Evolutionary conservation across 2,888 invertebrate species (phyloP).

Genomic region (Chrysolina haemoptera): DNA sequence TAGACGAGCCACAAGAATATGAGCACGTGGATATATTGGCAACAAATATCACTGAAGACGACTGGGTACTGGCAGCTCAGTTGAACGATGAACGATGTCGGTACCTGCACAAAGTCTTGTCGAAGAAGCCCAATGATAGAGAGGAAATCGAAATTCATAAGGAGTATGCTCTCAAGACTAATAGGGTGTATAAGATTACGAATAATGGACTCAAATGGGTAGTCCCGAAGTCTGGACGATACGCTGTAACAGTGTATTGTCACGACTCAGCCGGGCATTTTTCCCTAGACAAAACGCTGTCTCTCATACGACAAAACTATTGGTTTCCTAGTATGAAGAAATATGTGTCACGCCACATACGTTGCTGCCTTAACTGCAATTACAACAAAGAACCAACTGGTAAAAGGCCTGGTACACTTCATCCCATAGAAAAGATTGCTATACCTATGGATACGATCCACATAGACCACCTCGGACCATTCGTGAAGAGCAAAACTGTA

Average conservation of each 20-base stretch:
- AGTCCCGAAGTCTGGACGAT: slow-evolving; percentile 5
- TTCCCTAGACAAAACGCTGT: slow-evolving; percentile 29
- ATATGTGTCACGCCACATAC: slow-evolving; percentile 30
- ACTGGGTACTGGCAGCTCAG: slow-evolving; percentile 45
- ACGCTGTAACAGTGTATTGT: slow-evolving; percentile 5
- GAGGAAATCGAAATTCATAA: slow-evolving; percentile 24
- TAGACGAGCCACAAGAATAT: not conserved
- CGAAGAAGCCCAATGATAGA: not conserved
- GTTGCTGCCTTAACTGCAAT: slow-evolving; percentile 29
- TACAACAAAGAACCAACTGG: slow-evolving; percentile 36
- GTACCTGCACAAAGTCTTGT: slow-evolving; percentile 14
- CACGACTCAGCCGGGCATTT: slow-evolving; percentile 32
- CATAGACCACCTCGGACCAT: slow-evolving; percentile 40
- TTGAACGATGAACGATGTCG: slow-evolving; percentile 22
- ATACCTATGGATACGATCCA: slow-evolving; percentile 40
- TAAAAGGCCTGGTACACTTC: slow-evolving; percentile 31
- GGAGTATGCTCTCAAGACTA: slow-evolving; percentile 17
- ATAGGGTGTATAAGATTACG: slow-evolving; percentile 21
- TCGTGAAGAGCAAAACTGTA: slow-evolving; percentile 22
- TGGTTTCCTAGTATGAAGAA: slow-evolving; percentile 48
- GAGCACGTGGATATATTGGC: not conserved
- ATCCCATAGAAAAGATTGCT: slow-evolving; percentile 31
- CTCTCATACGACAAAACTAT: slow-evolving; percentile 22
- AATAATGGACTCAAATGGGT: slow-evolving; percentile 22
- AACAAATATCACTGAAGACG: slow-evolving; percentile 47